Evolutionary conservation across 2,113 vertebrate genomes (phyloP).

Genomic region (Cyphotilapia sp.): DNA sequence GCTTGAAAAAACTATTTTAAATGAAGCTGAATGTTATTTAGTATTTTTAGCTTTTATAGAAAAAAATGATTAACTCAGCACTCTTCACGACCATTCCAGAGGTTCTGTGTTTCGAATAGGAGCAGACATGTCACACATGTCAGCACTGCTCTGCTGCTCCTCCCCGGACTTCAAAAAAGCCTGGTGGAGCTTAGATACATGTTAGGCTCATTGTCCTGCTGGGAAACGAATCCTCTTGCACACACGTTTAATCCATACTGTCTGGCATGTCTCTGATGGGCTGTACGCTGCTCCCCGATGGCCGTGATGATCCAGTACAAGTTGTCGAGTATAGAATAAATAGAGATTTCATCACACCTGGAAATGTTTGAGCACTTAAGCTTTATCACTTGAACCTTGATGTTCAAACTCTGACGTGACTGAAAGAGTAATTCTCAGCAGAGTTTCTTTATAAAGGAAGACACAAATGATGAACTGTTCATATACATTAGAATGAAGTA

Average conservation of each 20-base stretch:
- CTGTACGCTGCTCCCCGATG: not conserved
- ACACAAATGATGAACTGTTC: not conserved
- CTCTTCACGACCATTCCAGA: not conserved
- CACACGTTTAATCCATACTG: constrained; percentile 13
- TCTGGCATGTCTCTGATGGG: not conserved
- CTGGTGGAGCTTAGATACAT: not conserved
- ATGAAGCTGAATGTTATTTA: not conserved
- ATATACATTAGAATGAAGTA: not conserved
- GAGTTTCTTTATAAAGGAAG: not conserved
- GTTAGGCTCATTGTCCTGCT: constrained; percentile 39
- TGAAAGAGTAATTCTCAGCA: not conserved
- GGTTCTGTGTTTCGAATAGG: not conserved
- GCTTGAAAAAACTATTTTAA: not conserved
- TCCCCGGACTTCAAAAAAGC: constrained; percentile 19
- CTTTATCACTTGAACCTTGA: not conserved
- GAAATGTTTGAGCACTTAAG: not conserved
- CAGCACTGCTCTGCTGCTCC: not conserved
- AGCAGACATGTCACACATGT: not conserved
- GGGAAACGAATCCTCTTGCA: constrained; percentile 39
- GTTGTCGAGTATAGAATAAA: not conserved
- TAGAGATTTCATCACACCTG: not conserved
- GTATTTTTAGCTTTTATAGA: not conserved
- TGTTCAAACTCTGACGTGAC: not conserved
- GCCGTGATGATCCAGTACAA: not conserved
- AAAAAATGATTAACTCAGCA: not conserved